Percentiles rank a stretch among this genome's conserved stretches.
phyloP scores from a whole-genome alignment of 2,797 vertebrate species.

The Pantherophis alleghaniensis region DNA sequence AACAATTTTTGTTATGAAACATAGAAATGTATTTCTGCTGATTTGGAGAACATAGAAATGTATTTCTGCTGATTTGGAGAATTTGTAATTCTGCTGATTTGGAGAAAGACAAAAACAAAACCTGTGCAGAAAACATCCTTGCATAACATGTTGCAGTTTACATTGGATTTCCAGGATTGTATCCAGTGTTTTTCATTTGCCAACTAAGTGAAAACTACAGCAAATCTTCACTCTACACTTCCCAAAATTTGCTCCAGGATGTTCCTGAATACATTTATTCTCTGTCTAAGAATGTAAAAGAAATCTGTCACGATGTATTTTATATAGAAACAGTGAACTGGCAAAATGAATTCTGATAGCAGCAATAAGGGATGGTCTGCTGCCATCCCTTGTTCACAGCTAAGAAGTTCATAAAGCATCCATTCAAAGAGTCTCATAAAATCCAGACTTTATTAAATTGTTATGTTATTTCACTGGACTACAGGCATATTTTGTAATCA shows the following conservation, averaged over 20 bases:
- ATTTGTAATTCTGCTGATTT: background rate
- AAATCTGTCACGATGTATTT: background rate
- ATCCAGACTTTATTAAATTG: background rate
- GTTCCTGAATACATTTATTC: background rate
- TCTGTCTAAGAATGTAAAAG: background rate
- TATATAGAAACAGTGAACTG: background rate
- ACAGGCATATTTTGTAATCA: background rate
- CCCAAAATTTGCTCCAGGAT: background rate
- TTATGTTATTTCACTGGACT: background rate
- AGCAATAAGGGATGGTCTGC: background rate
- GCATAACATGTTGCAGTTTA: background rate
- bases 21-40: background rate
- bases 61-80: background rate
- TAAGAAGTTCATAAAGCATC: background rate
- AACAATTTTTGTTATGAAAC: background rate
- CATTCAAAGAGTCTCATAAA: background rate
- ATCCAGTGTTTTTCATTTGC: background rate
- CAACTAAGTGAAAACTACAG: background rate
- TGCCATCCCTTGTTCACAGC: background rate
- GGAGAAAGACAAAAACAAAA: background rate
- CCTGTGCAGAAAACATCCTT: background rate
- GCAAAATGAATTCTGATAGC: background rate
- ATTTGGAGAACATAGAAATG: background rate
- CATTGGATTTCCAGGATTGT: background rate
- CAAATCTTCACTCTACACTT: background rate